Conservation (phyloP, 2,888 invertebrate species). For the Rhaphigaster nebulosa region DNA sequence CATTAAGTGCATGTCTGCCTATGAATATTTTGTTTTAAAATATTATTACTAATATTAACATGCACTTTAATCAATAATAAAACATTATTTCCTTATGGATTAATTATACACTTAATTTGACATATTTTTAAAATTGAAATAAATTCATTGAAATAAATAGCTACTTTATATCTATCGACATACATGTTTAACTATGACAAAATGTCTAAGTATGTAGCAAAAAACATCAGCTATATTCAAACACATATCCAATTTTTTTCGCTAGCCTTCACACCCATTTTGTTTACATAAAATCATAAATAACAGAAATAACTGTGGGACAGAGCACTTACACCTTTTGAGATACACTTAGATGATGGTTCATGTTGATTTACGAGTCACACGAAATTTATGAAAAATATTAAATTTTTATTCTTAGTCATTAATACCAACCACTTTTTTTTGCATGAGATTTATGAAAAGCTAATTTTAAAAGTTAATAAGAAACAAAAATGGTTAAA, state of each 20-base stretch:
- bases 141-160: background rate
- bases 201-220: background rate
- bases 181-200: background rate
- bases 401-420: background rate
- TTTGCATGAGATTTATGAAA: background rate
- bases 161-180: background rate
- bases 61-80: background rate
- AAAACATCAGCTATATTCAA: background rate
- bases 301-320: background rate
- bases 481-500: background rate
- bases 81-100: background rate
- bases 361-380: background rate
- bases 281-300: background rate
- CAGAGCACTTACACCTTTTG: background rate
- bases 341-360: background rate
- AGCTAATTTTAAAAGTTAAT: background rate
- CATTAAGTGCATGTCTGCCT: conserved; percentile 37
- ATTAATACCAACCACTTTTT: background rate
- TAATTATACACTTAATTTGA: background rate
- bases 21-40: background rate
- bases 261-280: background rate
- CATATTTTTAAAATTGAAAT: background rate
- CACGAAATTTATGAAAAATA: background rate
- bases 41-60: background rate
- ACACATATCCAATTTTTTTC: background rate